Conservation (phyloP, 2,797 vertebrate species). For the Gouania willdenowi region DNA sequence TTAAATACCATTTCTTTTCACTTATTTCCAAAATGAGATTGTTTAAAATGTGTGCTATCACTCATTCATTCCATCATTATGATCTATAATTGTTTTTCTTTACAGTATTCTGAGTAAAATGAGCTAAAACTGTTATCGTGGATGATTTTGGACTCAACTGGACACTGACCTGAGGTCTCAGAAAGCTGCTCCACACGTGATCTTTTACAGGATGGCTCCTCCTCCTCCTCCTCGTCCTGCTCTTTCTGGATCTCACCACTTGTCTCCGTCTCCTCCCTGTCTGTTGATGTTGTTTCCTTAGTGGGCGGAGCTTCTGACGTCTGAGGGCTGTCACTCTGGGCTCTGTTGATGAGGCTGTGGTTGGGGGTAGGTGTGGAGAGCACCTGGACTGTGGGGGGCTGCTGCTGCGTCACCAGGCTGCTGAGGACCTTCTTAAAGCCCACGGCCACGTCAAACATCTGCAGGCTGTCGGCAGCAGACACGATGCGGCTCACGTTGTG, state of each 20-base stretch:
- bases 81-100: too few relatives aligned
- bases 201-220: conserved; percentile 33
- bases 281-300: too few relatives aligned
- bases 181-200: conserved; percentile 11
- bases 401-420: conserved; percentile 69
- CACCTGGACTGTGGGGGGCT: neutral
- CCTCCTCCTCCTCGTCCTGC: neutral
- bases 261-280: neutral
- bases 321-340: neutral
- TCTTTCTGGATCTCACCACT: neutral
- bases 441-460: conserved; percentile 89
- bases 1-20: too few relatives aligned
- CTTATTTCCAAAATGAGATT: too few relatives aligned
- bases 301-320: neutral
- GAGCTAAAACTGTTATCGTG: too few relatives aligned
- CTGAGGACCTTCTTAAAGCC: conserved; percentile 85
- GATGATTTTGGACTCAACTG: too few relatives aligned
- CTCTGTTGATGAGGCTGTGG: neutral
- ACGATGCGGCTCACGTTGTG: conserved; percentile 84
- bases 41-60: too few relatives aligned
- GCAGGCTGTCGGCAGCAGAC: conserved; percentile 83
- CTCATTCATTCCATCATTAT: too few relatives aligned
- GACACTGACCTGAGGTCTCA: conserved; percentile 38
- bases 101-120: too few relatives aligned
- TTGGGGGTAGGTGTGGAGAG: neutral